These are phyloP conservation scores for Urosaurus nigricauda DNA, from an alignment of 2,797 vertebrate species.

Conservation along the genomic window DNA sequence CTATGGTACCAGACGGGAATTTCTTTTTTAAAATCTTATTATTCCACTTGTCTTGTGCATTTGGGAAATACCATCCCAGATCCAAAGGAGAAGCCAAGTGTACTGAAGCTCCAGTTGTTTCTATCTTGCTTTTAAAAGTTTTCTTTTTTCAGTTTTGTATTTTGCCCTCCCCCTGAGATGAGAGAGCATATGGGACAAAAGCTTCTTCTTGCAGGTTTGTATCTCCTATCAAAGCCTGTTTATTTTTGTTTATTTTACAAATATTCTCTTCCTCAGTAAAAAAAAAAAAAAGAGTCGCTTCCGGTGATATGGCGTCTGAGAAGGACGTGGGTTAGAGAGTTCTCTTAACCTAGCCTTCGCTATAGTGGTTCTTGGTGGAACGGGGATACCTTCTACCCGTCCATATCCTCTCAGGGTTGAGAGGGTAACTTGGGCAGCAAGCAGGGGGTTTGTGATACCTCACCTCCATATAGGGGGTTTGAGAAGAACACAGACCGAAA, in stretches of 20 bases:
- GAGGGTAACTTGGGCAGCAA: too few relatives aligned
- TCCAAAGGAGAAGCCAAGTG: conserved; percentile 64
- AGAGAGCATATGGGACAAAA: conserved; percentile 54
- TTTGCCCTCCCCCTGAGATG: conserved; percentile 62
- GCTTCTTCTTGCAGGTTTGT: conserved; percentile 67
- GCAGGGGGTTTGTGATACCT: too few relatives aligned
- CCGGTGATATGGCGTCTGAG: too few relatives aligned
- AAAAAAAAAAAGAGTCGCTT: too few relatives aligned
- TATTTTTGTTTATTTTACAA: conserved; percentile 68
- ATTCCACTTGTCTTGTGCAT: conserved; percentile 32
- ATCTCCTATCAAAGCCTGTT: conserved; percentile 60
- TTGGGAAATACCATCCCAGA: conserved; percentile 47
- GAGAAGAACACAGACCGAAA: too few relatives aligned
- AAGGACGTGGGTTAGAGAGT: too few relatives aligned
- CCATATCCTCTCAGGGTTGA: too few relatives aligned
- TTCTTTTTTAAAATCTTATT: not conserved
- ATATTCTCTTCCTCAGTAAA: conserved; percentile 72
- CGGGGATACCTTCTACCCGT: too few relatives aligned
- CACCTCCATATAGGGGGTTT: too few relatives aligned
- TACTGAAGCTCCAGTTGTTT: conserved; percentile 45
- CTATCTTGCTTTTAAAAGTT: not conserved
- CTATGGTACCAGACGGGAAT: not conserved
- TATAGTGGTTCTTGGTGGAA: too few relatives aligned
- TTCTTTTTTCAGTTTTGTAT: conserved; percentile 63
- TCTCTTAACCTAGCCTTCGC: too few relatives aligned